Percentiles rank a stretch among this genome's conserved stretches.
Conservation (phyloP, 2,113 vertebrate genomes). For the Pangasianodon hypophthalmus region DNA sequence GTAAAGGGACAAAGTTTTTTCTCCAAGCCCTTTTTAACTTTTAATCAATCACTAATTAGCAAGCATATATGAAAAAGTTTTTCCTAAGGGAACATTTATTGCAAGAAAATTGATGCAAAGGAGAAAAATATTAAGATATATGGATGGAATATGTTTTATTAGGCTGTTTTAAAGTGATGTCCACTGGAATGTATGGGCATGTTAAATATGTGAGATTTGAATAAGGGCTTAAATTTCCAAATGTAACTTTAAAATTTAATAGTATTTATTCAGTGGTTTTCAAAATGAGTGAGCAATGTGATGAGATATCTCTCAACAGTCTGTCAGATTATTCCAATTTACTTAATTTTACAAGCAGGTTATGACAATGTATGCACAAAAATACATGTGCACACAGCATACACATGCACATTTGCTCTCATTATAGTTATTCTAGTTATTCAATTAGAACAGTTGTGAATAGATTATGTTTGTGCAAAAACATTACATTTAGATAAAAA, state of each 20-base stretch:
- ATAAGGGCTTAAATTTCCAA: slow-evolving; percentile 1
- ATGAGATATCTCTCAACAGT: not conserved
- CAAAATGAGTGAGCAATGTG: slow-evolving; percentile 1
- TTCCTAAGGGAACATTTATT: not conserved
- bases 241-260: not conserved
- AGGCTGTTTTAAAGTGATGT: slow-evolving; percentile 27
- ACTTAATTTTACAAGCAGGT: slow-evolving; percentile 3
- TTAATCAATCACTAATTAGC: slow-evolving; percentile 63
- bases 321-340: not conserved
- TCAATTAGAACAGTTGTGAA: slow-evolving; percentile 6
- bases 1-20: slow-evolving; percentile 60
- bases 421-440: slow-evolving; percentile 13
- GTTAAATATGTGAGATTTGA: not conserved
- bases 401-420: not conserved
- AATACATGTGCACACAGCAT: not conserved
- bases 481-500: slow-evolving; percentile 20
- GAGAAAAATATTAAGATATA: not conserved
- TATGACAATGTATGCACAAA: slow-evolving; percentile 1
- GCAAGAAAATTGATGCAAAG: not conserved
- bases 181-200: slow-evolving; percentile 22
- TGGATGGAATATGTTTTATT: not conserved
- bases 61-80: slow-evolving; percentile 74
- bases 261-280: slow-evolving; percentile 42
- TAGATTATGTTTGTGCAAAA: slow-evolving; percentile 41
- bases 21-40: slow-evolving; percentile 52